Evolutionary conservation across 2,888 invertebrate genomes (phyloP).

Genomic region (Yponomeuta plumbellus): DNA sequence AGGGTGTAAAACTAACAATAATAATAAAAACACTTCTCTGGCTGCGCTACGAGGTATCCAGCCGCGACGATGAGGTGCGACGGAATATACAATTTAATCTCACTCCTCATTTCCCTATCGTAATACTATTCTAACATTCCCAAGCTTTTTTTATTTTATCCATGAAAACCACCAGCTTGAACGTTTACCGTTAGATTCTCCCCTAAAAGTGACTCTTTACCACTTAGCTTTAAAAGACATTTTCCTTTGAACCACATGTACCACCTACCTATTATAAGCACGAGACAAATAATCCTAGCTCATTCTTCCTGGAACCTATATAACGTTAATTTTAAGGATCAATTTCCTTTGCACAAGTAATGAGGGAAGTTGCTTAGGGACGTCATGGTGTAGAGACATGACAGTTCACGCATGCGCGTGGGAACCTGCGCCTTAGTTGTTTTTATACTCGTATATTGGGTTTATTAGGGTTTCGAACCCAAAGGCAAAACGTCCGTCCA

Average conservation of each 20-base stretch:
- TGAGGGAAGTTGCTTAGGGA: not conserved
- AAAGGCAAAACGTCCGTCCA: too few species aligned
- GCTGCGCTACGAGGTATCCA: too few species aligned
- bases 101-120: not conserved
- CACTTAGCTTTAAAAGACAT: not conserved
- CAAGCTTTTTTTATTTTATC: not conserved
- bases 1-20: too few species aligned
- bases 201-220: not conserved
- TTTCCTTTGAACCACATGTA: not conserved
- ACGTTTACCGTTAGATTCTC: not conserved
- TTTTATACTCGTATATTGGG: too few species aligned
- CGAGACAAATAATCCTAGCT: not conserved
- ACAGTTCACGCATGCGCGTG: constrained; percentile 9
- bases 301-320: not conserved
- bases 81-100: not conserved
- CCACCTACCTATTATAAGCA: not conserved
- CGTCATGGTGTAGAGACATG: constrained; percentile 11
- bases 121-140: not conserved
- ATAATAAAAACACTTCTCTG: too few species aligned
- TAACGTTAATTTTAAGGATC: not conserved
- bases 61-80: too few species aligned
- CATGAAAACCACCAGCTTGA: not conserved
- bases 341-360: not conserved
- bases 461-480: too few species aligned
- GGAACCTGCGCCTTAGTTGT: not conserved